Evolutionary conservation across 2,888 invertebrate genomes (phyloP).

Genomic region (Agonopterix subpropinquella): DNA sequence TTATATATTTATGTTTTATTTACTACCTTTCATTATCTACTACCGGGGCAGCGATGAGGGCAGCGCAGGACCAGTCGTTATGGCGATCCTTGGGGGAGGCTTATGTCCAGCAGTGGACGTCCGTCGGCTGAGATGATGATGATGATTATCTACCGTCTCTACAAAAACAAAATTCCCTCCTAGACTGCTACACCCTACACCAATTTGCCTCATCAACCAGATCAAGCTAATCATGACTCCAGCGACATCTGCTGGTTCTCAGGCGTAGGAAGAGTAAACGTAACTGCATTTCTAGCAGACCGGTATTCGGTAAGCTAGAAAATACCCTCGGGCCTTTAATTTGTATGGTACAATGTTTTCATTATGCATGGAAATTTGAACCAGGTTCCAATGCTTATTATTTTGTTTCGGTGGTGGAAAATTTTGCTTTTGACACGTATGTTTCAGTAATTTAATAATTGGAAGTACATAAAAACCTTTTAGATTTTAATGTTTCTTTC

Average conservation of each 20-base stretch:
- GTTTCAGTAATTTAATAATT: no score
- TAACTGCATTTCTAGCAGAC: constrained; percentile 40
- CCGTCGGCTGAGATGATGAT: no score
- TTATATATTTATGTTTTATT: no score
- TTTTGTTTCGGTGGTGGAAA: neutral
- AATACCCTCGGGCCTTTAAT: constrained; percentile 53
- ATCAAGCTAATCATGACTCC: constrained; percentile 14
- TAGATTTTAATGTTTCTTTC: no score
- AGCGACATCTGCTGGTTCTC: constrained; percentile 62
- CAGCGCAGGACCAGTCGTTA: no score
- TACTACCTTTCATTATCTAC: neutral
- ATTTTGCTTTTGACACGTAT: no score
- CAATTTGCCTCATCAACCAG: constrained; percentile 15
- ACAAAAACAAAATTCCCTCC: constrained; percentile 11
- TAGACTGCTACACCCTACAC: constrained; percentile 11
- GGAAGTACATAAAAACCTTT: no score
- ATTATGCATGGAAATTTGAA: constrained; percentile 11
- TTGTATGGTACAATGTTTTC: constrained; percentile 31
- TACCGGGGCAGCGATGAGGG: no score
- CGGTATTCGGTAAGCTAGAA: constrained; percentile 23
- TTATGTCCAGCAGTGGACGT: no score
- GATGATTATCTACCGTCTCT: constrained; percentile 6
- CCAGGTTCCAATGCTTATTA: neutral
- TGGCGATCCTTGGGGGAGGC: no score
- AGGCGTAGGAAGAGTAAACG: constrained; percentile 50